These are phyloP conservation scores for Pachyramphus minor DNA, from an alignment of 2,113 vertebrate genomes.

Conservation along the genomic window DNA sequence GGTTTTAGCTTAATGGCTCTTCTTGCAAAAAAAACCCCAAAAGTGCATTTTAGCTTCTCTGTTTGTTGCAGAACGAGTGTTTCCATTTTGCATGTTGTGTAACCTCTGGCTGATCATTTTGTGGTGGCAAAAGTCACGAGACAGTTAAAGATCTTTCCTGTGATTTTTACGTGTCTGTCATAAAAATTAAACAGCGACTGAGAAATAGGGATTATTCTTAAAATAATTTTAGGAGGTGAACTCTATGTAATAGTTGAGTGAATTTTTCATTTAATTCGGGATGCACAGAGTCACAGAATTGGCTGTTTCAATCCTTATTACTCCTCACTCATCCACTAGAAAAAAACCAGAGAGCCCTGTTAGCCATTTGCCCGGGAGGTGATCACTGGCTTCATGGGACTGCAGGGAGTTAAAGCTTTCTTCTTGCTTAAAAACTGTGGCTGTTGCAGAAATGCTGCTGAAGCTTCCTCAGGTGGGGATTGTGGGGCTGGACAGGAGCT, in stretches of 20 bases:
- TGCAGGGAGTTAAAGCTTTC: neutral
- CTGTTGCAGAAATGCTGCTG: neutral
- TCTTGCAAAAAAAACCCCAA: neutral
- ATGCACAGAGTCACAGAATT: neutral
- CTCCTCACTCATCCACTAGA: neutral
- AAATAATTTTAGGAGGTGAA: neutral
- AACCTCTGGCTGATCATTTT: neutral
- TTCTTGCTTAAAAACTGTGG: neutral
- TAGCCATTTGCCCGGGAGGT: neutral
- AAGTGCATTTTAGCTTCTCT: neutral
- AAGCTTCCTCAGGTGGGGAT: neutral
- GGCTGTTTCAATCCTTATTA: neutral
- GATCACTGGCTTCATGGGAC: neutral
- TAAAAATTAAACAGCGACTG: neutral
- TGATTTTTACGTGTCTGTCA: neutral
- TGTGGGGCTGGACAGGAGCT: neutral
- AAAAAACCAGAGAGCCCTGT: neutral
- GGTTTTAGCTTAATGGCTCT: neutral
- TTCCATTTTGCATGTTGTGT: neutral
- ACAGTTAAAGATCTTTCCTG: neutral
- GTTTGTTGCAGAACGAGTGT: neutral
- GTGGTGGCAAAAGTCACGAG: neutral
- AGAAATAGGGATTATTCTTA: neutral
- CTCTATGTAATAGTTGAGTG: neutral
- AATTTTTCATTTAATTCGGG: fast-evolving